These are phyloP conservation scores for Tylochromis polylepis DNA, from an alignment of 2,113 vertebrate species.

Conservation along the genomic window DNA sequence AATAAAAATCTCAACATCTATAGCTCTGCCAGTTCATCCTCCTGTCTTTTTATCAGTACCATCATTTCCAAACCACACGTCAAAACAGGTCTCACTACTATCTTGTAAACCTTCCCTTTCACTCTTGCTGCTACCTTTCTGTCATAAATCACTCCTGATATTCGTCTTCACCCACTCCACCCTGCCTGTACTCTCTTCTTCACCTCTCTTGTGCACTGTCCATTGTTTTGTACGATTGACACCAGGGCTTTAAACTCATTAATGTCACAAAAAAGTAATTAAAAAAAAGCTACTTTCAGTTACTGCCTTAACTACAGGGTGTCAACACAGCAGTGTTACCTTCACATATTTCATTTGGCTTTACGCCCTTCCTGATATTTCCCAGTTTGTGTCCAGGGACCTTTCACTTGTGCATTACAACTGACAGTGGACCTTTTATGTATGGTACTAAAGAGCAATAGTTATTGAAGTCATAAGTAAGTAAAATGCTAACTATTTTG, in stretches of 20 bases:
- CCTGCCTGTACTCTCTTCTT: neutral
- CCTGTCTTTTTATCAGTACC: neutral
- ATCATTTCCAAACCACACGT: neutral
- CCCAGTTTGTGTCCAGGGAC: neutral
- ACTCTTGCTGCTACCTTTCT: neutral
- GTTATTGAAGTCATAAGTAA: no score
- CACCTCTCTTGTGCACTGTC: neutral
- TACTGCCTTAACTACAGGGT: neutral
- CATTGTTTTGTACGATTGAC: rapidly evolving
- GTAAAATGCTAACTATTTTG: neutral
- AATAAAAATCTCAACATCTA: neutral
- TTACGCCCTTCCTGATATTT: neutral
- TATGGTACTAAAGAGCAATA: neutral
- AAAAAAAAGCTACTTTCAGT: neutral
- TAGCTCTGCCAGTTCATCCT: neutral
- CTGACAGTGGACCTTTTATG: neutral
- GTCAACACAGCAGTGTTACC: neutral
- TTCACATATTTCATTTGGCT: neutral
- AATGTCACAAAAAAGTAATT: neutral
- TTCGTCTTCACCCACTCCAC: neutral
- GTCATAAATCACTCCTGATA: neutral
- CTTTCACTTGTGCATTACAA: neutral
- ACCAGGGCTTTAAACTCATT: neutral
- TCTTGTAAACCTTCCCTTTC: neutral
- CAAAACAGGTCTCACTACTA: neutral